Evolutionary conservation across 2,113 vertebrate species (phyloP), one percentile per base, ranked within the genome.

Genomic region (Rallus limicola): DNA sequence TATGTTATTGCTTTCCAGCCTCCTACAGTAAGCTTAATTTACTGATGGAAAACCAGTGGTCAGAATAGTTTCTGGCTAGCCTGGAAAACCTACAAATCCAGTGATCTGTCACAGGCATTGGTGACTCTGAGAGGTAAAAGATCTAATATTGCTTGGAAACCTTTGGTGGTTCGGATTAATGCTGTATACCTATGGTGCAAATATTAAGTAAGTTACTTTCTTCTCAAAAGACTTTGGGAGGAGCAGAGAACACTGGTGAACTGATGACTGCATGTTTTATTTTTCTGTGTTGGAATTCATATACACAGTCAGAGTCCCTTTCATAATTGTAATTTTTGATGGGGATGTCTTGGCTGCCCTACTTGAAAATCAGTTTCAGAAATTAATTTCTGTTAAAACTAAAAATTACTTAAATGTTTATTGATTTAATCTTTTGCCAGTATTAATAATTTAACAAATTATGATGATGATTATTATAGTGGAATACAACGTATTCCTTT

Each of bases 181-280:
- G 4, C 14, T 36, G 23, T 25, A 5, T 2, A 15, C 2, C 11
- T 23, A 3, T 1, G 12, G 4, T 38, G 28, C 44, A 85, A 53
- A 67, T 10, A 19, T 14, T 28, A 70, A 56, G 15, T 13, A 10
- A 75, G 36, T 28, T 13, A 44, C 13, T 78, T 91, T 53, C 29
- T 48, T 74, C 60, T 70, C 38, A 15, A 23, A 69, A 84, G 33
- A 8, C 14, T 81, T 36, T 1, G 2, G 2, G 7, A 77, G 11
- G 24, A 50, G 18, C 21, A 55, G 31, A 86, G 36, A 48, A 36
- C 44, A 46, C 23, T 52, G 63, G 26, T 21, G 75, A 79, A 24
- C 3, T 42, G n/a, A 17, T 56, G 38, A 28, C 6, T 78, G 11
- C 18, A 56, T 3, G 24, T 5, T 56, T 55, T 33, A 2, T 40